phyloP scores from a whole-genome alignment of 2,888 invertebrate species.

The Lasioglossum calceatum region DNA sequence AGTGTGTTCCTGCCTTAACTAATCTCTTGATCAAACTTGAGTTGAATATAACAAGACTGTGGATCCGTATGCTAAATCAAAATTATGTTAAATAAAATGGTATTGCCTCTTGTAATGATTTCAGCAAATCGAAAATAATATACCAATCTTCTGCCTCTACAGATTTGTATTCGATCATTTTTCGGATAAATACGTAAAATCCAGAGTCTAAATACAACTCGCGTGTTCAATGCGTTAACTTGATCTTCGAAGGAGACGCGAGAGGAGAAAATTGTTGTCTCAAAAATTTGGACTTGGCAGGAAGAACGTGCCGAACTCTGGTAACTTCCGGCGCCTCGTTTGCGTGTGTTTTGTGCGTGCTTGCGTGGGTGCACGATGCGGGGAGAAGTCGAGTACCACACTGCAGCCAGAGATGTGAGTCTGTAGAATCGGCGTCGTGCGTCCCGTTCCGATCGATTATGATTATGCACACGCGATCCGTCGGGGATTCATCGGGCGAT shows the following conservation, averaged over 20 bases:
- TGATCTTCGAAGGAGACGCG: neutral
- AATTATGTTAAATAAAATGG: too few species aligned
- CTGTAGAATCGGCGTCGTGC: conserved; percentile 33
- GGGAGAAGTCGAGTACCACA: conserved; percentile 67
- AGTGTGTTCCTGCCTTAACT: too few species aligned
- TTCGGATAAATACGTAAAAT: neutral
- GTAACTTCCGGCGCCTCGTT: conserved; percentile 15
- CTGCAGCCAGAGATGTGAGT: conserved; percentile 74
- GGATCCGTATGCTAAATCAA: too few species aligned
- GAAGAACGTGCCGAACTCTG: neutral
- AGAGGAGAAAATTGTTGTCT: neutral
- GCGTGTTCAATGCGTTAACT: neutral
- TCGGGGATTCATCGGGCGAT: neutral
- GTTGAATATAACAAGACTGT: too few species aligned
- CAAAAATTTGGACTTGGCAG: neutral
- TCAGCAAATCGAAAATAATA: too few species aligned
- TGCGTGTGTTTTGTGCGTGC: conserved; percentile 19
- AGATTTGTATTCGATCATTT: neutral
- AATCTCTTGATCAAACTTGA: too few species aligned
- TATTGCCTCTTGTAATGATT: too few species aligned
- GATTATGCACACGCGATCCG: neutral
- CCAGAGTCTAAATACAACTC: neutral
- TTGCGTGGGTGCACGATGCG: conserved; percentile 58
- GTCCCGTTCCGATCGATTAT: neutral
- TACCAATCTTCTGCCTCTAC: too few species aligned